Evolutionary conservation across 2,113 vertebrate genomes (phyloP), one percentile per base, ranked within the genome.

Genomic region (Kobus ellipsiprymnus): DNA sequence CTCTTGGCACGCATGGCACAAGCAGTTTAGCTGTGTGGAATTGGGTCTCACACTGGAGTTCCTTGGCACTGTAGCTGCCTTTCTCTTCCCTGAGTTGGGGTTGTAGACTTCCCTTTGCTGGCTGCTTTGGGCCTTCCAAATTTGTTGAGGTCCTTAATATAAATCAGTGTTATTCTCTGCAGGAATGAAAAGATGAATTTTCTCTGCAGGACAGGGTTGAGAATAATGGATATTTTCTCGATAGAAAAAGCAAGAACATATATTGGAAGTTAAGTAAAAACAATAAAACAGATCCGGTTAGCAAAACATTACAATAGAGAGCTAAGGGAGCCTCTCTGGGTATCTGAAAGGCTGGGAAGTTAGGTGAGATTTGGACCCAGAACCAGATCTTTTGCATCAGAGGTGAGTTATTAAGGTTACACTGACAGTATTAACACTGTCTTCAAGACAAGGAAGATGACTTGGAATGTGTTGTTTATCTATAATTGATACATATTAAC

Each of bases 1-100:
- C 90, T 95, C 57, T 52, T 98, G 97, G 96, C 95, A 77, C 29
- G 29, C 12, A 57, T 59, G 50, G 11, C 46, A 62, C 78, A 93
- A 77, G 82, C 67, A 95, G 36, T 95, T 97, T 80, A 97, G 91
- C 55, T 93, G 50, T 46, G 48, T 92, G 74, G 80, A 94, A 78
- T 95, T 96, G 55, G 52, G 88, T 77, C 82, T 94, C 67, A 62
- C 40, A 54, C 83, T 83, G 77, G 88, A 95, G 44, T 97, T 74
- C 30, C 59, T 96, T 96, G 86, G 89, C 54, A 77, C 7, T 6
- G 25, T 82, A 19, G 17, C 83, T 92, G 89, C 48, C 13, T 89
- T 89, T 36, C 25, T 91, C 3, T 92, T 5, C 88, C 16, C 13
- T 90, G 13, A 30, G 80, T 48, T 81, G 71, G 3, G 44, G 30